Conservation (phyloP, 2,888 invertebrate genomes). For the Agapostemon virescens region DNA sequence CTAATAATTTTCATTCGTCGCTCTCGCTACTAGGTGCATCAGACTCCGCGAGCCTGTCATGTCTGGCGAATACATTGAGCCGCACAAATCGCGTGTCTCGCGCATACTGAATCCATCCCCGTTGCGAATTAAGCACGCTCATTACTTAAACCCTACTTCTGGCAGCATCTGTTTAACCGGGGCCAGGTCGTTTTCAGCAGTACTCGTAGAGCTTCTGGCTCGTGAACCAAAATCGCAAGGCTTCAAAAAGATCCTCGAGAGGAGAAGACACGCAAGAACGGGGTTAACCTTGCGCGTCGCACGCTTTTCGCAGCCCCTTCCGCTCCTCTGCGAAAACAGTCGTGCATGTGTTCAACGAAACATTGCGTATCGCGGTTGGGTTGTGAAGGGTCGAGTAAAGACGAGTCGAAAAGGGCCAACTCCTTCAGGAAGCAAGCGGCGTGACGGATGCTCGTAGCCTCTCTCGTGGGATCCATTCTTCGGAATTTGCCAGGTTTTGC, state of each 20-base stretch:
- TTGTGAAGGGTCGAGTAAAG: constrained; percentile 17
- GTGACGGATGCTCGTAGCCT: constrained; percentile 52
- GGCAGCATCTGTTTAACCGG: constrained; percentile 5
- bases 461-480: constrained; percentile 58
- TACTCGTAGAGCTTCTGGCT: constrained; percentile 21
- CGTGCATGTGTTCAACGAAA: constrained; percentile 37
- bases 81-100: constrained; percentile 4
- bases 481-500: constrained; percentile 56
- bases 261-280: constrained; percentile 34
- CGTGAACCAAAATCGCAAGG: constrained; percentile 39
- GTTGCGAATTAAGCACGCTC: constrained; percentile 2
- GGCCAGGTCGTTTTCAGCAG: constrained; percentile 13
- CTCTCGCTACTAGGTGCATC: neutral
- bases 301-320: constrained; percentile 29
- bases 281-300: constrained; percentile 36
- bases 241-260: constrained; percentile 41
- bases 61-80: neutral
- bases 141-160: constrained; percentile 5
- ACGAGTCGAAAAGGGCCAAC: constrained; percentile 50
- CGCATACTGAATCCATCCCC: neutral
- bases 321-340: constrained; percentile 13
- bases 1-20: neutral
- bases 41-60: neutral
- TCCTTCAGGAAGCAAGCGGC: constrained; percentile 61
- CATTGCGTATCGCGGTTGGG: constrained; percentile 35